phyloP scores from a whole-genome alignment of 1,140 invertebrate species.

The Halotydeus destructor region DNA sequence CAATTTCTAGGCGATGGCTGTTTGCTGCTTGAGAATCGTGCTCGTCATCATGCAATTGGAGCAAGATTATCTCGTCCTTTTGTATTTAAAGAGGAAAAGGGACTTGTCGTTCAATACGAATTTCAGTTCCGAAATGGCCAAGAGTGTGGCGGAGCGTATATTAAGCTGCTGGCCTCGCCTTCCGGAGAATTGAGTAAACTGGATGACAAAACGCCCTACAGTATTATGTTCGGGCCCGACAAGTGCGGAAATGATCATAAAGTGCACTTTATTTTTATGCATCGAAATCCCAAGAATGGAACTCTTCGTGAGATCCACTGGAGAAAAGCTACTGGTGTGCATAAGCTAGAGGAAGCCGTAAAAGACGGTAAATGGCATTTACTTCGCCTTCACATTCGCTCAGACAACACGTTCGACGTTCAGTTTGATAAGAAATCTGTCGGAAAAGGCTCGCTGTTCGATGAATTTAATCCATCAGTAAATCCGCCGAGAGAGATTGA shows the following conservation, averaged over 20 bases:
- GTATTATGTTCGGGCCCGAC: slow-evolving; percentile 98
- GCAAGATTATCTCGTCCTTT: slow-evolving; percentile 57
- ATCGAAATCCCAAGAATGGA: slow-evolving; percentile 81
- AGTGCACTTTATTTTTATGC: slow-evolving; percentile 92
- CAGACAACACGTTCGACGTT: slow-evolving; percentile 57
- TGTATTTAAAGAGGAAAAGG: slow-evolving; percentile 50
- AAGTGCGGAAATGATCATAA: slow-evolving; percentile 93
- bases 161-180: slow-evolving; percentile 58
- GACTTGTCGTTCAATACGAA: slow-evolving; percentile 76
- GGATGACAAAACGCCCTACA: slow-evolving; percentile 87
- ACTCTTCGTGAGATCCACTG: slow-evolving; percentile 63
- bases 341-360: slow-evolving; percentile 64
- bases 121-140: slow-evolving; percentile 66
- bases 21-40: slow-evolving; percentile 33
- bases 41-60: slow-evolving; percentile 85
- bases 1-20: slow-evolving; percentile 7
- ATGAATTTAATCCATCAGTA: slow-evolving; percentile 75
- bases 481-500: slow-evolving; percentile 89
- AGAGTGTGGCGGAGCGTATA: slow-evolving; percentile 93
- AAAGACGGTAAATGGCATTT: slow-evolving; percentile 88
- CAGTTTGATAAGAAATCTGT: slow-evolving; percentile 43
- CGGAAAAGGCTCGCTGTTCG: slow-evolving; percentile 61
- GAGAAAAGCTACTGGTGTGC: slow-evolving; percentile 22
- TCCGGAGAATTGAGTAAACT: slow-evolving; percentile 52
- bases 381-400: slow-evolving; percentile 66